phyloP scores from a whole-genome alignment of 2,113 vertebrate genomes.

The Hemiscyllium ocellatum region DNA sequence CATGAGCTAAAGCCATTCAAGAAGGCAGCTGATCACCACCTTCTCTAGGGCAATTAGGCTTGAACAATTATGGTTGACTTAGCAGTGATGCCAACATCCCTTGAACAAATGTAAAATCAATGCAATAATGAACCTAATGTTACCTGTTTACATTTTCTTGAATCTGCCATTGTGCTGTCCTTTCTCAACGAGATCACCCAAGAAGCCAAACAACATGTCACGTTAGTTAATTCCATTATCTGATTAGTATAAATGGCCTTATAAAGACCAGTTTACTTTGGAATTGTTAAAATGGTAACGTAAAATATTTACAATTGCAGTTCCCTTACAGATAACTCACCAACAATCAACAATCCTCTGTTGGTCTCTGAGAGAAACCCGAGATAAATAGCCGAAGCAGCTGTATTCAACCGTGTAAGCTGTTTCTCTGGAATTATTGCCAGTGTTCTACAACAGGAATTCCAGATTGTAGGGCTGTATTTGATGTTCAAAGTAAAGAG shows the following conservation, averaged over 20 bases:
- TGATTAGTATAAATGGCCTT: constrained; percentile 69
- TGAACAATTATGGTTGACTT: too few species aligned
- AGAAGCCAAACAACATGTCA: constrained; percentile 62
- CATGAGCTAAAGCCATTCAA: too few species aligned
- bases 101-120: too few species aligned
- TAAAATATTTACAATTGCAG: constrained; percentile 67
- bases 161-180: not conserved
- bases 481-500: constrained; percentile 58
- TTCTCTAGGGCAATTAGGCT: too few species aligned
- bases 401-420: not conserved
- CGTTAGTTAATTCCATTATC: constrained; percentile 66
- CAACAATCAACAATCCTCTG: not conserved
- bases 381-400: not conserved
- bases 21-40: too few species aligned
- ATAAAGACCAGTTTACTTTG: constrained; percentile 64
- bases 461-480: constrained; percentile 49
- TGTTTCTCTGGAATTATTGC: not conserved
- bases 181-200: constrained; percentile 59
- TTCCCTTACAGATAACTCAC: constrained; percentile 55
- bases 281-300: constrained; percentile 62
- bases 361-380: not conserved
- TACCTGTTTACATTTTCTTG: not conserved
- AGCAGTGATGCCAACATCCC: too few species aligned
- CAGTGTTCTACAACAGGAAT: not conserved
- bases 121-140: not conserved